phyloP scores from a whole-genome alignment of 2,113 vertebrate species.

The Noctilio leporinus region DNA sequence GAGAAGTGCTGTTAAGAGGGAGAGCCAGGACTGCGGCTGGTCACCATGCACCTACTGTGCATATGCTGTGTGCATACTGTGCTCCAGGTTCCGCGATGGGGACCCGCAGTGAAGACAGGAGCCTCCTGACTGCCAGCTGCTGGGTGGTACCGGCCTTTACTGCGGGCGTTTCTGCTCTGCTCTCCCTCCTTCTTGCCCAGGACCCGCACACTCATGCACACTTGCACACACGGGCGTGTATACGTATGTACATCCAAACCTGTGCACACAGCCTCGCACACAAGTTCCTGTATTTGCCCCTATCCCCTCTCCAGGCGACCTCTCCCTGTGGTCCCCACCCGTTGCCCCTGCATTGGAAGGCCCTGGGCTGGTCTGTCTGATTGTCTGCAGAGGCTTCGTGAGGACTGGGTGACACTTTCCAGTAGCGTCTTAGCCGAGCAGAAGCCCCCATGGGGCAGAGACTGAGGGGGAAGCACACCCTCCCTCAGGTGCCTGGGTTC shows the following conservation, averaged over 20 bases:
- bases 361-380: no score
- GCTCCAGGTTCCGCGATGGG: neutral
- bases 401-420: neutral
- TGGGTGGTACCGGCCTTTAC: fast-evolving
- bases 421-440: fast-evolving
- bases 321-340: neutral
- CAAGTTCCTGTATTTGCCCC: neutral
- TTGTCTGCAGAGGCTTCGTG: neutral
- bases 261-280: neutral
- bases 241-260: neutral
- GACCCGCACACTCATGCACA: neutral
- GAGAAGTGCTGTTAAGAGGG: neutral
- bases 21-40: fast-evolving
- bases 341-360: neutral
- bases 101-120: fast-evolving
- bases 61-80: neutral
- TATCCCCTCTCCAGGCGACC: fast-evolving
- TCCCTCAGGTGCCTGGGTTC: neutral
- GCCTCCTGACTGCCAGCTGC: fast-evolving
- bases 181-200: no score
- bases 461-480: neutral
- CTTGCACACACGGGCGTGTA: neutral
- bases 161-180: neutral
- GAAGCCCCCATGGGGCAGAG: neutral
- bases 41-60: neutral